A percentile compares a stretch with the other conserved stretches of the same genome.
These are phyloP conservation scores for Marronus borbonicus DNA, from an alignment of 2,888 invertebrate genomes.

Conservation along the genomic window DNA sequence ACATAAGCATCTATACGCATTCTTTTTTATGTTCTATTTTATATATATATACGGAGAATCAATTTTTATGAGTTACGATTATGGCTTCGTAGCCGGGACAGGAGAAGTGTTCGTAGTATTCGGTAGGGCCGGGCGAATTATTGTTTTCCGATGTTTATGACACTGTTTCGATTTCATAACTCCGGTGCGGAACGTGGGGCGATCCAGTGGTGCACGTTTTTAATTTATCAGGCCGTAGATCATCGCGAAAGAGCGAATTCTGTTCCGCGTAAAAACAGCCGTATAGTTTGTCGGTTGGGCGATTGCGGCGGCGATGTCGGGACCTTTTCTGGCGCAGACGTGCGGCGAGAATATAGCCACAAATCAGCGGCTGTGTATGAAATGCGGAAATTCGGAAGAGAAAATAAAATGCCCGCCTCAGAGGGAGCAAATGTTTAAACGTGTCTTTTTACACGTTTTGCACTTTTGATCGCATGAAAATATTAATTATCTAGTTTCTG, in stretches of 20 bases:
- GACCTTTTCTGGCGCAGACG: background rate
- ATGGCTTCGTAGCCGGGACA: constrained; percentile 62
- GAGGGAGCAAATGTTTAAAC: too few species aligned
- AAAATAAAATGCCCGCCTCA: too few species aligned
- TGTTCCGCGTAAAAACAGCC: constrained; percentile 22
- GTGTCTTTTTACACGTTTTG: too few species aligned
- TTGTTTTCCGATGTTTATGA: constrained; percentile 72
- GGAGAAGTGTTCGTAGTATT: constrained; percentile 61
- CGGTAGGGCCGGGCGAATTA: constrained; percentile 66
- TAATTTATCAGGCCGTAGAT: constrained; percentile 71
- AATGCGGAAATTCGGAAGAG: background rate
- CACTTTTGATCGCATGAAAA: too few species aligned
- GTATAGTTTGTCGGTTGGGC: constrained; percentile 14
- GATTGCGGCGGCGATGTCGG: background rate
- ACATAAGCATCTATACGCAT: constrained; percentile 51
- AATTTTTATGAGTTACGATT: constrained; percentile 64
- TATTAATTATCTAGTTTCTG: too few species aligned
- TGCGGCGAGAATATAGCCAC: constrained; percentile 4
- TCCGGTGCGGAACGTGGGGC: constrained; percentile 64
- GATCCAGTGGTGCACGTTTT: constrained; percentile 69
- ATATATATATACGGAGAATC: background rate
- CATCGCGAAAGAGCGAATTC: constrained; percentile 16
- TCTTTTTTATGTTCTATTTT: too few species aligned
- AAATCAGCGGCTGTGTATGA: background rate
- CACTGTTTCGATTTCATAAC: constrained; percentile 72